Evolutionary conservation across 2,113 vertebrate genomes (phyloP), one percentile per base, ranked within the genome.

Genomic region (Oreochromis spilurus): DNA sequence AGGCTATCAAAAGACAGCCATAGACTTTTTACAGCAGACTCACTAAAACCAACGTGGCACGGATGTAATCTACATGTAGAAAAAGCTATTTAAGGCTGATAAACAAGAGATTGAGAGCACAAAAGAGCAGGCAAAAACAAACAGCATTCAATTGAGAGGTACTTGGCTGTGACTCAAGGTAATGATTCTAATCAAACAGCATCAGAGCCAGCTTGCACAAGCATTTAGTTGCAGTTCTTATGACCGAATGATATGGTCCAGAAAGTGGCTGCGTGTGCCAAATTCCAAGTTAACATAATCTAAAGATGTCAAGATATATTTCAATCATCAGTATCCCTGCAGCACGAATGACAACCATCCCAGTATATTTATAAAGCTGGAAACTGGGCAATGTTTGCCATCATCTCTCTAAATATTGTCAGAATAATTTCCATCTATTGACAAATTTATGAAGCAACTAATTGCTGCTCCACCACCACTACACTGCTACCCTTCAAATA

Each of bases 141-240:
- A 91, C 77, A 79, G 40, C 85, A 78, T 83, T 91, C 14, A 88
- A 55, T 60, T 75, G 84, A 91, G 85, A 81, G 54, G 40, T 24
- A 38, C 82, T 90, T 87, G 90, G 90, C 88, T 72, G 24, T 34
- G 75, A 87, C 57, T 92, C 40, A 83, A 79, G 75, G 86, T 86
- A 91, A 89, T 89, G 89, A 91, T 87, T 92, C 81, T 83, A 90
- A 88, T 92, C 84, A 83, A 87, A 84, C 81, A 82, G 62, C 83
- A 79, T 55, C 72, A 89, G 83, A 77, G 58, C 24, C 67, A 31
- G 34, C 17, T 13, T 78, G 67, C 24, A 24, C 45, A 12, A 34
- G 65, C 67, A 57, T 85, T 83, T 29, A 57, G 52, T 58, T 85
- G 79, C 60, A 75, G 12, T 77, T 65, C 58, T 86, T 55, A 38